phyloP scores from a whole-genome alignment of 2,113 vertebrate species.

The Anseranas semipalmata region DNA sequence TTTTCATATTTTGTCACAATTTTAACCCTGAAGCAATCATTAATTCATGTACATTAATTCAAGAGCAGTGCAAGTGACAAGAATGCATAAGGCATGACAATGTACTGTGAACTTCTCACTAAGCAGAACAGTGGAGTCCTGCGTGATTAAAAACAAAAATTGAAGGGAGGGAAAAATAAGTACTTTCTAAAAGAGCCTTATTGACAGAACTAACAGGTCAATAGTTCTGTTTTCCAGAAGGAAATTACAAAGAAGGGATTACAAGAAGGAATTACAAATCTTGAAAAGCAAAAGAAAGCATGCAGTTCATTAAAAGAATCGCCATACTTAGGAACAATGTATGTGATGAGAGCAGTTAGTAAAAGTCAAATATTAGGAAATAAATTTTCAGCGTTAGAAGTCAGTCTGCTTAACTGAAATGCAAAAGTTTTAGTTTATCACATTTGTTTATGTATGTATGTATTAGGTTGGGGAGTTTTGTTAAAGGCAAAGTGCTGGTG shows the following conservation, averaged over 20 bases:
- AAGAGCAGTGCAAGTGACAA: neutral
- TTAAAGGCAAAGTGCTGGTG: neutral
- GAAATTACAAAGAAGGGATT: too few relatives aligned
- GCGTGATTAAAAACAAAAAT: neutral
- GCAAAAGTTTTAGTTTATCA: neutral
- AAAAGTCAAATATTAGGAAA: neutral
- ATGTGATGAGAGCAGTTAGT: neutral
- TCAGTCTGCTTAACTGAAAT: neutral
- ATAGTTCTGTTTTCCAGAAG: too few relatives aligned
- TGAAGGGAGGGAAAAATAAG: neutral
- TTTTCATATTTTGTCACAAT: neutral
- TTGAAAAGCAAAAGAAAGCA: constrained; percentile 34
- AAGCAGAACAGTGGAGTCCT: neutral
- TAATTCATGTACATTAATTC: neutral
- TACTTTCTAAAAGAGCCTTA: neutral
- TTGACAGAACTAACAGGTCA: neutral
- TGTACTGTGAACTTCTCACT: neutral
- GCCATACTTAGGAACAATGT: neutral
- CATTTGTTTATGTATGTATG: neutral
- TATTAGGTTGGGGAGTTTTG: neutral
- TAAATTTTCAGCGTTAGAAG: neutral
- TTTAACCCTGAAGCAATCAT: neutral
- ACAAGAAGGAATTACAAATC: neutral
- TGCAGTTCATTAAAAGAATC: neutral
- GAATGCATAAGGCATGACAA: neutral